Percentiles rank a stretch among this genome's conserved stretches.
phyloP scores from a whole-genome alignment of 2,888 invertebrate genomes.

The Chrysina gloriosa region DNA sequence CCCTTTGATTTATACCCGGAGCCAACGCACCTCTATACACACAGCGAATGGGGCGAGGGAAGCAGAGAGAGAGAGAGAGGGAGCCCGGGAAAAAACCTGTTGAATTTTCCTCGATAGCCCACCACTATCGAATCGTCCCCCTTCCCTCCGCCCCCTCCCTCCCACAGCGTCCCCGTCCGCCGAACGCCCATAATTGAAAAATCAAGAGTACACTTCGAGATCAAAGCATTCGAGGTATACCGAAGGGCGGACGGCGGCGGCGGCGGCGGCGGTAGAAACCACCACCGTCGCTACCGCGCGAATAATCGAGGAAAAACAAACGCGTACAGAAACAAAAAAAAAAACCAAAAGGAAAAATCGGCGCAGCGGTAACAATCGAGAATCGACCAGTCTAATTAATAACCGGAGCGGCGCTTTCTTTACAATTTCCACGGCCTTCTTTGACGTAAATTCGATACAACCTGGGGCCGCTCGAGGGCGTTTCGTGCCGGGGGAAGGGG shows the following conservation, averaged over 20 bases:
- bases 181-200: constrained; percentile 33
- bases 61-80: too few relatives aligned
- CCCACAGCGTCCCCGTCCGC: neutral
- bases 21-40: neutral
- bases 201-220: constrained; percentile 35
- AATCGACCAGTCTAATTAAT: constrained; percentile 51
- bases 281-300: neutral
- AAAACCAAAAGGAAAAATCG: constrained; percentile 17
- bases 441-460: constrained; percentile 52
- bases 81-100: constrained; percentile 24
- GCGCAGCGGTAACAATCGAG: constrained; percentile 44
- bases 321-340: too few relatives aligned
- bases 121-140: neutral
- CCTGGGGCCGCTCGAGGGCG: neutral
- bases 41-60: too few relatives aligned
- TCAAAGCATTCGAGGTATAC: constrained; percentile 14
- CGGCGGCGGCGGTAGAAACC: too few relatives aligned
- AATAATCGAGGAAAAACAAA: constrained; percentile 5
- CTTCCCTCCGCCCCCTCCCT: neutral
- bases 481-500: neutral
- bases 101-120: constrained; percentile 28
- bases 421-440: constrained; percentile 46
- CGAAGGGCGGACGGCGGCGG: too few relatives aligned
- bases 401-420: constrained; percentile 38
- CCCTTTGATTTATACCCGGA: constrained; percentile 25